These are phyloP conservation scores for Garrulus glandarius DNA, from an alignment of 2,797 vertebrate genomes.

Conservation along the genomic window DNA sequence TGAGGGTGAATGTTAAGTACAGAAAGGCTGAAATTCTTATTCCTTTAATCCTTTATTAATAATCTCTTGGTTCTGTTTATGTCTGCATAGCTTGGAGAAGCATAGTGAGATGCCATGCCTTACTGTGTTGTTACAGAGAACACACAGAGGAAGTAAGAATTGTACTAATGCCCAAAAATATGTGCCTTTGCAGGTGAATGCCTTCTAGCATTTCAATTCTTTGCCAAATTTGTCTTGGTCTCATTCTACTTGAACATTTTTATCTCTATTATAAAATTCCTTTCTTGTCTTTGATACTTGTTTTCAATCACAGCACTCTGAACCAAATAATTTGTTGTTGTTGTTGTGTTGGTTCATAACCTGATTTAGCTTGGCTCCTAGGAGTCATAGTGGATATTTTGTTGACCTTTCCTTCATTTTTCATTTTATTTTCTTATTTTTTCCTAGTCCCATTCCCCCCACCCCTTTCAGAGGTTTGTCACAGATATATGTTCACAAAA, in stretches of 20 bases:
- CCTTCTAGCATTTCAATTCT: conserved; percentile 3
- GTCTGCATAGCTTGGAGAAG: not conserved
- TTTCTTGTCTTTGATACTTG: not conserved
- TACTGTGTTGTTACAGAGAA: not conserved
- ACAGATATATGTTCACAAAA: not conserved
- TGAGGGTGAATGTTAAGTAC: not conserved
- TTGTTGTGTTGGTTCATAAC: not conserved
- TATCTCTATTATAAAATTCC: not conserved
- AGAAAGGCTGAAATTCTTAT: not conserved
- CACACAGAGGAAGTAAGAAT: not conserved
- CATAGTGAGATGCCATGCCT: not conserved
- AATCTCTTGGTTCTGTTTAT: not conserved
- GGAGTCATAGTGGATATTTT: not conserved
- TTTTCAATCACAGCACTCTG: not conserved
- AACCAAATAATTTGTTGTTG: not conserved
- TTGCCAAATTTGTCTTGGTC: not conserved
- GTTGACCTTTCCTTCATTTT: not conserved
- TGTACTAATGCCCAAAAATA: not conserved
- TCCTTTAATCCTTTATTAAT: not conserved
- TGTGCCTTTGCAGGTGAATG: not conserved
- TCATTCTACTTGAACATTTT: not conserved
- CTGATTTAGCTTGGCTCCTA: not conserved
- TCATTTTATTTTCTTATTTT: not conserved
- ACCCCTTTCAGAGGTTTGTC: not conserved
- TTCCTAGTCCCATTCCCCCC: not conserved